Evolutionary conservation across 2,113 vertebrate species (phyloP).

Genomic region (Alethe castanea): DNA sequence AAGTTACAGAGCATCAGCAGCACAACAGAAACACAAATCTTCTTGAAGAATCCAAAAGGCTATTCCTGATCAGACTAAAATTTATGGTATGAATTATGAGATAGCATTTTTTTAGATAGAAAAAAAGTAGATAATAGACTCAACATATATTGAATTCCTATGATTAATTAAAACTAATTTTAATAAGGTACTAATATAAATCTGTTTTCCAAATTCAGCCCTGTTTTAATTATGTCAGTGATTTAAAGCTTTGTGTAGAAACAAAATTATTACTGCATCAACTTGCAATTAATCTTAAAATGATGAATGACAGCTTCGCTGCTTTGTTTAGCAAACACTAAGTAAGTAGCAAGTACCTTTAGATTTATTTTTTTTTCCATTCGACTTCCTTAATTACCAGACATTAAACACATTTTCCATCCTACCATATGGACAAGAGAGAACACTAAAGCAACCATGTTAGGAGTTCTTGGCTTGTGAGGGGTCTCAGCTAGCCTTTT

Average conservation of each 20-base stretch:
- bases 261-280: not conserved
- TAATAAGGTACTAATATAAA: not conserved
- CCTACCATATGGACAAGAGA: not conserved
- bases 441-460: not conserved
- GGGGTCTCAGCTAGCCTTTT: not conserved
- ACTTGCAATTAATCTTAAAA: slow-evolving; percentile 8
- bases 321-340: slow-evolving; percentile 42
- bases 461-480: not conserved
- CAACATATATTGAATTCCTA: not conserved
- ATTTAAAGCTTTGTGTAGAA: not conserved
- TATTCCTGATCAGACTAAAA: not conserved
- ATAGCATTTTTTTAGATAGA: not conserved
- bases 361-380: not conserved
- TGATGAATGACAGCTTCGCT: not conserved
- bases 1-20: not conserved
- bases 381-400: slow-evolving; percentile 3
- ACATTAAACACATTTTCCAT: not conserved
- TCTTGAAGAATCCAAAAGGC: not conserved
- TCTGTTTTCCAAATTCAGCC: not conserved
- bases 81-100: not conserved
- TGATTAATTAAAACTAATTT: slow-evolving; percentile 1
- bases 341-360: slow-evolving; percentile 2
- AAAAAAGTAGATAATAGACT: not conserved
- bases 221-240: not conserved
- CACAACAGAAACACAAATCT: not conserved